Percentiles rank a stretch among this genome's conserved stretches.
Conservation (phyloP, 2,113 vertebrate species). For the cattle (Bos taurus) region DNA sequence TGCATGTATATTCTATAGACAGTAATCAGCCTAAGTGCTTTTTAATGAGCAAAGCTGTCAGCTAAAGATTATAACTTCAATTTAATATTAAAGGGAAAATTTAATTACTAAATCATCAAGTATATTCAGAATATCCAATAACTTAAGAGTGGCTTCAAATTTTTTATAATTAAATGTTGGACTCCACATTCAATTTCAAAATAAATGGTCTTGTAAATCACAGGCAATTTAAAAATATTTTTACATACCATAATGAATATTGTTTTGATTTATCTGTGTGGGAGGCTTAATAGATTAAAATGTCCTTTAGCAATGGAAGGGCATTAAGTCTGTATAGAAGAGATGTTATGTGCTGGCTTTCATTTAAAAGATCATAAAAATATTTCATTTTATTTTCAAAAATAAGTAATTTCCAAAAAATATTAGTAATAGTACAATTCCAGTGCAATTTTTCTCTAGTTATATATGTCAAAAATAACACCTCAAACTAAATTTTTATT, state of each 20-base stretch:
- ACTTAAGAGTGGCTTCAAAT: not conserved
- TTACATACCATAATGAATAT: not conserved
- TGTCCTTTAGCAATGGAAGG: not conserved
- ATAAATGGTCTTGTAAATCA: not conserved
- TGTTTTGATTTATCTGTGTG: not conserved
- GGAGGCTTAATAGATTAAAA: not conserved
- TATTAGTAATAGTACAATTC: not conserved
- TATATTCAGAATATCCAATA: not conserved
- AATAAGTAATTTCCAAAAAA: not conserved
- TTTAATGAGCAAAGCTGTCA: constrained; percentile 22
- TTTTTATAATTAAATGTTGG: not conserved
- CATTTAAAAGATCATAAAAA: not conserved
- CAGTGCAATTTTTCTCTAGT: not conserved
- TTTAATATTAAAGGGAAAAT: not conserved
- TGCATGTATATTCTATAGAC: not conserved
- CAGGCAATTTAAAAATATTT: not conserved
- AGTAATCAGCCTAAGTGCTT: not conserved
- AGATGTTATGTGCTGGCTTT: not conserved
- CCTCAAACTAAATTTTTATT: not conserved
- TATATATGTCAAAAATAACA: not conserved
- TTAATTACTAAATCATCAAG: not conserved
- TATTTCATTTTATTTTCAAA: not conserved
- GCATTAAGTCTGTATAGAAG: not conserved
- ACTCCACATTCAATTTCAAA: not conserved
- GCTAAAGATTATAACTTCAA: constrained; percentile 17